A percentile compares a stretch with the other conserved stretches of the same genome.
phyloP scores from a whole-genome alignment of 2,888 invertebrate species.

The Baccha elongata region DNA sequence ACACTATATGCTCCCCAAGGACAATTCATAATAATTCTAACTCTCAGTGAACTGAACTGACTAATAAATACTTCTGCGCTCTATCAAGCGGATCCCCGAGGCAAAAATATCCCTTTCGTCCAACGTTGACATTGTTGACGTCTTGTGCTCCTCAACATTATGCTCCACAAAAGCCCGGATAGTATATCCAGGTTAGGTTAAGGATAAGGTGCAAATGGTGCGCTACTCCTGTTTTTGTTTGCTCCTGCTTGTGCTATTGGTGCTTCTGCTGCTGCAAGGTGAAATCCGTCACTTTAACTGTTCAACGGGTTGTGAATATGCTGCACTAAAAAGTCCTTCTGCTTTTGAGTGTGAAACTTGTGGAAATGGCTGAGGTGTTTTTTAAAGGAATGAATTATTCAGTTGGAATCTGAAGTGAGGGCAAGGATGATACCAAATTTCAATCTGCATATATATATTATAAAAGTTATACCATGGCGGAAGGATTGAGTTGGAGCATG shows the following conservation, averaged over 20 bases:
- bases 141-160: conserved; percentile 19
- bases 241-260: neutral
- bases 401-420: conserved; percentile 20
- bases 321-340: conserved; percentile 26
- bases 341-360: conserved; percentile 34
- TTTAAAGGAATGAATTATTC: conserved; percentile 59
- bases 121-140: conserved; percentile 46
- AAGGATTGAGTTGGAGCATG: conserved; percentile 2
- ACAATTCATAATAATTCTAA: conserved; percentile 37
- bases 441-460: conserved; percentile 58
- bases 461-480: conserved; percentile 44
- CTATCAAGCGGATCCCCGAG: conserved; percentile 44
- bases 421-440: conserved; percentile 4
- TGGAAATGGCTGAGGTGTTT: conserved; percentile 33
- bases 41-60: conserved; percentile 45
- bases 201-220: conserved; percentile 35
- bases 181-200: conserved; percentile 4
- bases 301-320: conserved; percentile 32
- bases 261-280: conserved; percentile 26
- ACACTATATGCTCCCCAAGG: neutral
- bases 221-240: conserved; percentile 12
- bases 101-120: conserved; percentile 61
- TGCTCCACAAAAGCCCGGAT: conserved; percentile 5
- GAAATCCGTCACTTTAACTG: conserved; percentile 44
- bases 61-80: conserved; percentile 62